Evolutionary conservation across 2,797 vertebrate species (phyloP), one percentile per base, ranked within the genome.

Genomic region (Acridotheres tristis): DNA sequence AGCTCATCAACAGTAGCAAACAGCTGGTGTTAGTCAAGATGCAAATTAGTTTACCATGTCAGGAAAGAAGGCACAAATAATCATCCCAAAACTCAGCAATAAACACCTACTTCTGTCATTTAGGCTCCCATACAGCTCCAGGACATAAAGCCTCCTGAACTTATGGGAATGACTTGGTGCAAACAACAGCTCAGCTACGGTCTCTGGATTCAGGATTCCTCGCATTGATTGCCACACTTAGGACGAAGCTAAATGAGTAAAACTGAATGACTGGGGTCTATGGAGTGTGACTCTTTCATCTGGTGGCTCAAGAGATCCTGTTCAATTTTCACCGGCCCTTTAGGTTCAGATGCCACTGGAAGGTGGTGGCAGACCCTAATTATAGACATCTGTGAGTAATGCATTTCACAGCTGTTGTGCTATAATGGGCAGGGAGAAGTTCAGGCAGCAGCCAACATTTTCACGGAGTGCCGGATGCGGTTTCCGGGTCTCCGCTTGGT

Each of bases 1-100:
- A 87, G 42, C 88, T 96, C 72, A 87, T 90, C 85, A 95, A 85
- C 91, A 93, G 94, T 91, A 94, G 94, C 96, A 93, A 95, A 93
- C 96, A 97, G 90, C 94, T 96, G 93, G 78, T 96, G 91, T 94
- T 89, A 90, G 88, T 95, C 45, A 13, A 69, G 55, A 95, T 85
- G 91, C 47, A 94, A 95, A 96, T 96, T 93, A 77, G 54, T 85
- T 94, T 95, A 89, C 82, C 74, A 81, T 68, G 78, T 72, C 55
- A 87, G 81, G 69, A 85, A 93, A 72, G 58, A 95, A 94, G 78
- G 45, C 81, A 69, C 48, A 93, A 90, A 93, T 75, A 89, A 73
- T 66, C 50, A 89, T 80, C 65, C 47, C 47, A 78, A 90, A 85
- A 86, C 5, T 0, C 12, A 76, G 73, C 55, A 78, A 68, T 83